phyloP scores from a whole-genome alignment of 1,140 invertebrate genomes.

The Aphelenchoides fujianensis region DNA sequence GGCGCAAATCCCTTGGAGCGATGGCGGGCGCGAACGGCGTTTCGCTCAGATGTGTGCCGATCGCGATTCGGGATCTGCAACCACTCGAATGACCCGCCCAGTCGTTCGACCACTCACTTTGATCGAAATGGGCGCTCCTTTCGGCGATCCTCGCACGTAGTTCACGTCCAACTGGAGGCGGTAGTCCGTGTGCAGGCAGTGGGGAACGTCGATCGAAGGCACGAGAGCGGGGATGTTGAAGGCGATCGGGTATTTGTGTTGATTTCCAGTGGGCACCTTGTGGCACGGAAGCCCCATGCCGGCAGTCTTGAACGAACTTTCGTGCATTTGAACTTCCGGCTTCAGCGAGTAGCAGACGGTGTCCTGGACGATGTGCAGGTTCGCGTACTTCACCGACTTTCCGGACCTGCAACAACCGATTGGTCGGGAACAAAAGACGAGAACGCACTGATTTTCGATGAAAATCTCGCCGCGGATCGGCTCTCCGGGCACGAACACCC shows the following conservation, averaged over 20 bases:
- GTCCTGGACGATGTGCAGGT: conserved; percentile 21
- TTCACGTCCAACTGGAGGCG: conserved; percentile 20
- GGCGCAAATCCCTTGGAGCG: neutral
- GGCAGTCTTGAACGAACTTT: conserved; percentile 27
- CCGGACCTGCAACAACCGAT: conserved; percentile 25
- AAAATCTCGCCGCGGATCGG: conserved; percentile 25
- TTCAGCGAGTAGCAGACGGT: conserved; percentile 32
- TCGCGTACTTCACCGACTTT: conserved; percentile 33
- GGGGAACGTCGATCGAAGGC: conserved; percentile 21
- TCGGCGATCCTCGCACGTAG: conserved; percentile 21
- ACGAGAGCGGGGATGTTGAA: conserved; percentile 29
- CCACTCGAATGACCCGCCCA: conserved; percentile 1
- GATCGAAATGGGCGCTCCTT: conserved; percentile 15
- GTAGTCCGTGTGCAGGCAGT: conserved; percentile 28
- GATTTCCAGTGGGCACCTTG: conserved; percentile 13
- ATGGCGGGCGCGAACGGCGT: neutral
- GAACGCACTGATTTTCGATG: conserved; percentile 32
- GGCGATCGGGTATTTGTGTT: conserved; percentile 25
- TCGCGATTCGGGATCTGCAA: conserved; percentile 18
- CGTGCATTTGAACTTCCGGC: conserved; percentile 33
- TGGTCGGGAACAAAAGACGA: neutral
- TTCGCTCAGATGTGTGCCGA: conserved; percentile 29
- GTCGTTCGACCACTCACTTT: conserved; percentile 11
- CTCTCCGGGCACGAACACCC: conserved; percentile 26
- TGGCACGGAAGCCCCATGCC: conserved; percentile 26